A percentile compares a stretch with the other conserved stretches of the same genome.
Evolutionary conservation across 2,113 vertebrate species (phyloP).

Genomic region (Microtus pennsylvanicus): DNA sequence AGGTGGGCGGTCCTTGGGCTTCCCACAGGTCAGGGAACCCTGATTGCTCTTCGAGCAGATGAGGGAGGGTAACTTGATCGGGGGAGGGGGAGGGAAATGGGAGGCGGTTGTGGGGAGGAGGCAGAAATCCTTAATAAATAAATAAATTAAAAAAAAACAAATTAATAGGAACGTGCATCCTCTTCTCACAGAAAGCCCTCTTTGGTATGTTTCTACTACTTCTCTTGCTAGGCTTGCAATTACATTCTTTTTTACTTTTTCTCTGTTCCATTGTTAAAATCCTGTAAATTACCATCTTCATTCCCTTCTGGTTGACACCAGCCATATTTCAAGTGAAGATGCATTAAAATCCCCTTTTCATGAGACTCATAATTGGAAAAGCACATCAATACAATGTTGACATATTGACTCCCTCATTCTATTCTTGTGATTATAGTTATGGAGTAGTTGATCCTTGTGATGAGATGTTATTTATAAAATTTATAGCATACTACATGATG

Average conservation of each 20-base stretch:
- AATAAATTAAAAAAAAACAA: too few species aligned
- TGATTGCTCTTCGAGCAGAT: too few species aligned
- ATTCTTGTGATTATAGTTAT: neutral
- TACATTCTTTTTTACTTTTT: constrained; percentile 33
- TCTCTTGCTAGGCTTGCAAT: constrained; percentile 59
- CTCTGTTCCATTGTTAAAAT: constrained; percentile 10
- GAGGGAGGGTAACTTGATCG: too few species aligned
- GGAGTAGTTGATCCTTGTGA: neutral
- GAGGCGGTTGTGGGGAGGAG: too few species aligned
- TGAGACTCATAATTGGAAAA: constrained; percentile 59
- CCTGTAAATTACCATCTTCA: constrained; percentile 60
- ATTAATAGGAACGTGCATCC: constrained; percentile 43
- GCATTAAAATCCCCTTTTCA: constrained; percentile 70
- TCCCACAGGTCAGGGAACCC: too few species aligned
- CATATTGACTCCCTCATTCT: neutral
- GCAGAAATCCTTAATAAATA: too few species aligned
- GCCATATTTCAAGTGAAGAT: constrained; percentile 70
- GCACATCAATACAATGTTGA: constrained; percentile 51
- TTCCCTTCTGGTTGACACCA: constrained; percentile 16
- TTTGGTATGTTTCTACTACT: constrained; percentile 34
- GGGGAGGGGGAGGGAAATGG: too few species aligned
- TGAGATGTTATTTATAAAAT: constrained; percentile 33
- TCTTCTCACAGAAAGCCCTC: constrained; percentile 63
- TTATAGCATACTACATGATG: neutral
- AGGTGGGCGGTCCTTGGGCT: too few species aligned